Conservation (phyloP, 2,113 vertebrate species). For the Hippolais icterina region DNA sequence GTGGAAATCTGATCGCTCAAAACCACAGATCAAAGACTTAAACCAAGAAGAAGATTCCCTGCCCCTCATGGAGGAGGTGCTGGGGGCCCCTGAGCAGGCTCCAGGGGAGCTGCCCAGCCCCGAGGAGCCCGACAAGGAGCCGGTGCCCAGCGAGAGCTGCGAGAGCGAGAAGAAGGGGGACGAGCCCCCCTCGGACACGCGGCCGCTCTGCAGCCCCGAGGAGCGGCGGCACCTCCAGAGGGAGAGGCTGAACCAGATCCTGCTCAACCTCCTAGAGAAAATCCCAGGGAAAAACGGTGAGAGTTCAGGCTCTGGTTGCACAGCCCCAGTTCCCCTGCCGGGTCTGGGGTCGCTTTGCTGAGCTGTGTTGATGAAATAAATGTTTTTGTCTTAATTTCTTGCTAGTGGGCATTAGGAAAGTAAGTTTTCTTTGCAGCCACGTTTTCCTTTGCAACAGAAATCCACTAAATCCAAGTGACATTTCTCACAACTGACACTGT, state of each 20-base stretch:
- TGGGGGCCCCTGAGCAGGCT: conserved; percentile 64
- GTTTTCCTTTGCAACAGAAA: neutral
- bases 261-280: conserved; percentile 90
- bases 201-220: conserved; percentile 74
- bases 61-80: conserved; percentile 77
- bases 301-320: neutral
- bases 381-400: neutral
- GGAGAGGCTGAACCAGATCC: conserved; percentile 94
- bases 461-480: neutral
- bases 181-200: neutral
- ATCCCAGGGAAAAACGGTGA: conserved; percentile 95
- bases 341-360: rapidly evolving
- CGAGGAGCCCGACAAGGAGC: conserved; percentile 78
- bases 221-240: conserved; percentile 85
- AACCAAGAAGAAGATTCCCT: conserved; percentile 75
- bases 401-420: rapidly evolving
- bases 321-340: rapidly evolving
- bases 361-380: neutral
- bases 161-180: conserved; percentile 65
- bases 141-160: conserved; percentile 43
- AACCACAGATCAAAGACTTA: conserved; percentile 73
- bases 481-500: neutral
- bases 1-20: conserved; percentile 93
- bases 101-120: conserved; percentile 56
- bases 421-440: neutral